Conservation (phyloP, 2,113 vertebrate species). For the Megaptera novaeangliae region DNA sequence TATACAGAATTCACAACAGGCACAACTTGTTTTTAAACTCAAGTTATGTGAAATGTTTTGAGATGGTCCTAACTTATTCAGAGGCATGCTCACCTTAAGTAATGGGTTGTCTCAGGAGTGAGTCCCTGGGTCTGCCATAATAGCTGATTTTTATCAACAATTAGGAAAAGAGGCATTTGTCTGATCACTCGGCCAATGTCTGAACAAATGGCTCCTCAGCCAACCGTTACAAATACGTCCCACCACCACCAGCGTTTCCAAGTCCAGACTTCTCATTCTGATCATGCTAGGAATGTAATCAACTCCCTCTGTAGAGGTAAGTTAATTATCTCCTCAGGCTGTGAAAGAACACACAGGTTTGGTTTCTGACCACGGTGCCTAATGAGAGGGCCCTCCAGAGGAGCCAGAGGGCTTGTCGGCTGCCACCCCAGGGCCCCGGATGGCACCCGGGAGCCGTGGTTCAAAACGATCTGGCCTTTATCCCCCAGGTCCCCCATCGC, state of each 20-base stretch:
- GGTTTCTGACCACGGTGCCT: slow-evolving; percentile 82
- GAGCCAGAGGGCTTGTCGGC: slow-evolving; percentile 72
- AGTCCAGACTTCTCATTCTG: slow-evolving; percentile 81
- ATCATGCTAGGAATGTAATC: slow-evolving; percentile 86
- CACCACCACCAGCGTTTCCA: slow-evolving; percentile 70
- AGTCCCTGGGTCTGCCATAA: slow-evolving; percentile 55
- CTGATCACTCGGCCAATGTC: slow-evolving; percentile 77
- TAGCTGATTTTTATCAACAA: slow-evolving; percentile 79
- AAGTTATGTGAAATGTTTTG: slow-evolving; percentile 61
- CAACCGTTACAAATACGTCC: slow-evolving; percentile 74
- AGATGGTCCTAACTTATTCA: slow-evolving; percentile 67
- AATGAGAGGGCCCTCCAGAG: slow-evolving; percentile 75
- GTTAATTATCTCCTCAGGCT: slow-evolving; percentile 86
- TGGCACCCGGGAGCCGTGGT: not conserved
- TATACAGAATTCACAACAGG: slow-evolving; percentile 36
- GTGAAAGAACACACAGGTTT: slow-evolving; percentile 78
- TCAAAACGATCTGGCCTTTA: not conserved
- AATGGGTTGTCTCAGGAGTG: slow-evolving; percentile 54
- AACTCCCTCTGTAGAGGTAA: slow-evolving; percentile 81
- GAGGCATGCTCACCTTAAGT: slow-evolving; percentile 68
- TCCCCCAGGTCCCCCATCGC: not conserved
- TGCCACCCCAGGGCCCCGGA: slow-evolving; percentile 64
- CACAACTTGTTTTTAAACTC: slow-evolving; percentile 56
- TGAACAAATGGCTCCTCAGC: slow-evolving; percentile 78
- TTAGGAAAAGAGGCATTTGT: slow-evolving; percentile 74